Evolutionary conservation across 1,140 invertebrate genomes (phyloP).

Genomic region (silkworm (Bombyx mori)): ASM3026992v2 NC_085128.1:14314501-14315000

Average conservation of each 20-base stretch:
- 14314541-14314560: neutral
- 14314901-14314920: no score
- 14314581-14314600: neutral
- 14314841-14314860: no score
- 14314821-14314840: no score
- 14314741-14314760: constrained; percentile 1
- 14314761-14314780: constrained; percentile 4
- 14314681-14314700: neutral
- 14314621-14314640: constrained; percentile 1
- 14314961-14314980: no score
- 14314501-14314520: no score
- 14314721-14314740: constrained; percentile 1
- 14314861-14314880: no score
- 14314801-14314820: constrained; percentile 3
- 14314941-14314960: no score
- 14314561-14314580: neutral
- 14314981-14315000: no score
- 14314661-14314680: constrained; percentile 4
- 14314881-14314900: no score
- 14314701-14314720: neutral
- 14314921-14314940: no score
- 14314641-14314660: neutral
- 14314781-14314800: neutral
- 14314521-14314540: neutral
- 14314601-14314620: neutral